These are phyloP conservation scores for Eubasilissa regina DNA, from an alignment of 1,140 invertebrate species.

Conservation along the genomic window DNA sequence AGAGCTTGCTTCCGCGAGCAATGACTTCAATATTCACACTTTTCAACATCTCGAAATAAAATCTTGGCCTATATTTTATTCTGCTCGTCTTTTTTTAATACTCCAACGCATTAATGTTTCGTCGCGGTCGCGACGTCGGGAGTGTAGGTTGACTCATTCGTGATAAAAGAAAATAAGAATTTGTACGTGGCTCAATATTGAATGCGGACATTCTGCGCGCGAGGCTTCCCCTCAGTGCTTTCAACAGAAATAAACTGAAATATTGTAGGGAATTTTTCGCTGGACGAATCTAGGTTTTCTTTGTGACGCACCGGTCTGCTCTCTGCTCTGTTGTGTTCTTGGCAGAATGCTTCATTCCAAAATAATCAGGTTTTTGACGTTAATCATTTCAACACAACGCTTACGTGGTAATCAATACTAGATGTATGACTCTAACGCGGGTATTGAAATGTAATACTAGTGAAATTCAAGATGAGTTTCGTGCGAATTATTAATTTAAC, in stretches of 20 bases:
- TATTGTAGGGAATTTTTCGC: conserved; percentile 20
- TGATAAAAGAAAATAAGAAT: conserved; percentile 11
- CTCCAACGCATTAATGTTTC: conserved; percentile 19
- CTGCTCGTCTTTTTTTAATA: conserved; percentile 19
- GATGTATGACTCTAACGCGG: too few relatives aligned
- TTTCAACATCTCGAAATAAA: conserved; percentile 25
- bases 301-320: conserved; percentile 5
- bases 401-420: too few relatives aligned
- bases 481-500: too few relatives aligned
- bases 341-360: conserved; percentile 7
- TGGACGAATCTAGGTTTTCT: conserved; percentile 5
- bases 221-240: not conserved
- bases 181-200: conserved; percentile 12
- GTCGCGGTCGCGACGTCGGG: conserved; percentile 31
- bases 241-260: conserved; percentile 32
- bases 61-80: conserved; percentile 39
- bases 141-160: conserved; percentile 35
- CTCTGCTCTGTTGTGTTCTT: not conserved
- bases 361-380: too few relatives aligned
- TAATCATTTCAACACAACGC: too few relatives aligned
- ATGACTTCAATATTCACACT: conserved; percentile 17
- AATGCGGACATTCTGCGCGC: conserved; percentile 26
- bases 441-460: too few relatives aligned
- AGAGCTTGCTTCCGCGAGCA: conserved; percentile 15
- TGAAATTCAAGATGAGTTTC: too few relatives aligned